phyloP scores from a whole-genome alignment of 2,113 vertebrate species.

The Drymodes brunneopygia region DNA sequence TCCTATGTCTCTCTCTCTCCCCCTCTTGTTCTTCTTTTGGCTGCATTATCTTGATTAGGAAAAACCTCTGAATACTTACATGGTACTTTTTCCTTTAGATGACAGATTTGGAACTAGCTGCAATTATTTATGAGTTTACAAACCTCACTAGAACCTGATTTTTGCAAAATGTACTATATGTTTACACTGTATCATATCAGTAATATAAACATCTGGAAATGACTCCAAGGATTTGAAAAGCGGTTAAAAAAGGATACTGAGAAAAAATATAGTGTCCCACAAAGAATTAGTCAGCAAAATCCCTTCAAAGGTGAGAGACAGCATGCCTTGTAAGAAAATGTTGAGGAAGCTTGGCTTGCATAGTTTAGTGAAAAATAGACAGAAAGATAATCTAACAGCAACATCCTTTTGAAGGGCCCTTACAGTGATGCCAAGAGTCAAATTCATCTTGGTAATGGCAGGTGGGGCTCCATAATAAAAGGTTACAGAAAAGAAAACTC shows the following conservation, averaged over 20 bases:
- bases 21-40: neutral
- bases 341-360: neutral
- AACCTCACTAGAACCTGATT: neutral
- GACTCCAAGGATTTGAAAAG: neutral
- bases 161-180: neutral
- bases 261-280: neutral
- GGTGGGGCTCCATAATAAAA: neutral
- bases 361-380: neutral
- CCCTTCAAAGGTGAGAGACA: neutral
- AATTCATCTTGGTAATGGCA: neutral
- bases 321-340: neutral
- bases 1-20: neutral
- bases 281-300: neutral
- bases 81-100: neutral
- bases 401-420: neutral
- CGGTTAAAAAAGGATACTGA: neutral
- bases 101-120: neutral
- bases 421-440: neutral
- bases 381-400: neutral
- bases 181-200: neutral
- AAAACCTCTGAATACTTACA: neutral
- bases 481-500: neutral
- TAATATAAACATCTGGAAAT: neutral
- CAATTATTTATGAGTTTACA: constrained; percentile 6
- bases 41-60: neutral